phyloP scores from a whole-genome alignment of 2,113 vertebrate species.

The Papio anubis region DNA sequence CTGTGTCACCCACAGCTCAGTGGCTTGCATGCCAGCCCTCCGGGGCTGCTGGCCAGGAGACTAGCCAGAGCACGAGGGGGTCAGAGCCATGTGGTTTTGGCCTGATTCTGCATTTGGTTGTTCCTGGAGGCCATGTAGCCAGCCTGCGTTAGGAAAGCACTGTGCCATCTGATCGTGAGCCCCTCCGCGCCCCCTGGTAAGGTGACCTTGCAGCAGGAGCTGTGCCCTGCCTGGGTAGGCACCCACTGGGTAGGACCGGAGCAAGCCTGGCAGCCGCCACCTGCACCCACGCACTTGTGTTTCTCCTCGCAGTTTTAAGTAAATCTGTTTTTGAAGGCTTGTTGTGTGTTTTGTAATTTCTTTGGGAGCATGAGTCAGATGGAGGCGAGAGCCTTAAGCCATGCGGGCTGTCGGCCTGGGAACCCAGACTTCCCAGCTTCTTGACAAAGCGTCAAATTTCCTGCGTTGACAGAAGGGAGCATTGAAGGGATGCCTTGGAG shows the following conservation, averaged over 20 bases:
- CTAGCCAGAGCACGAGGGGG: rapidly evolving
- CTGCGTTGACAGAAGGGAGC: no score
- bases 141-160: neutral
- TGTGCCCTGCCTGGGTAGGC: neutral
- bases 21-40: neutral
- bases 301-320: slow-evolving; percentile 75
- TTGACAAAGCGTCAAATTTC: neutral
- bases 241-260: no score
- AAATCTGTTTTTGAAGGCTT: slow-evolving; percentile 51
- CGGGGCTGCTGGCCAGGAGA: neutral
- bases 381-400: no score
- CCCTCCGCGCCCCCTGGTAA: neutral
- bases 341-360: neutral
- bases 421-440: neutral
- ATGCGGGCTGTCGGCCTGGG: rapidly evolving
- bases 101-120: neutral
- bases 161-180: neutral
- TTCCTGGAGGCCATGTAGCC: neutral
- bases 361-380: neutral
- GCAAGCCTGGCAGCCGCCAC: no score
- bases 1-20: rapidly evolving
- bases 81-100: neutral
- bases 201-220: no score
- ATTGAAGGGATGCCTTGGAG: neutral
- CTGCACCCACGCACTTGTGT: no score